Conservation (phyloP, 2,888 invertebrate species). For the Acanthosepion lycidas region DNA sequence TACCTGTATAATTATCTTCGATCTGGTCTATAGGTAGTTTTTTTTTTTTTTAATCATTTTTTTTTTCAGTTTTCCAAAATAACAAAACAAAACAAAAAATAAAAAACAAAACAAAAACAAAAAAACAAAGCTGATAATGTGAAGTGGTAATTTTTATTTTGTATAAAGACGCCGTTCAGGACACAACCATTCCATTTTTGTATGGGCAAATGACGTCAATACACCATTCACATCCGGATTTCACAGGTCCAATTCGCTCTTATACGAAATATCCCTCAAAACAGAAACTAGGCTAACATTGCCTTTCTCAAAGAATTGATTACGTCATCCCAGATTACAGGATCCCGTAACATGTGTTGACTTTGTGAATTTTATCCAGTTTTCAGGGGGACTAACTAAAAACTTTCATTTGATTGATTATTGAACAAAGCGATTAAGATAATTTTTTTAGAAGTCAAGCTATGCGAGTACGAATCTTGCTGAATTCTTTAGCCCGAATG, state of each 20-base stretch:
- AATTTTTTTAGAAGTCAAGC: no score
- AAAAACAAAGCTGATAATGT: neutral
- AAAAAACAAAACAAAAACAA: neutral
- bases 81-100: neutral
- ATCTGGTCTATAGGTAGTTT: no score
- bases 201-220: neutral
- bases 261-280: neutral
- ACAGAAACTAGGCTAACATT: neutral
- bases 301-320: neutral
- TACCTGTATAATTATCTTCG: no score
- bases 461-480: no score
- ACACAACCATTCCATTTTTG: conserved; percentile 33
- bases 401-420: no score
- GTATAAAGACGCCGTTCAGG: neutral
- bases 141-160: neutral
- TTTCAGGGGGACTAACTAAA: neutral
- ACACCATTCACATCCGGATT: neutral
- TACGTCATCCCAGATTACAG: neutral
- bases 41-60: no score
- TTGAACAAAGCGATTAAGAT: no score
- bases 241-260: neutral
- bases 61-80: no score
- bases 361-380: neutral
- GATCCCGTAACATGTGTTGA: neutral
- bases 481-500: no score